Base-by-base conservation (phyloP, 2,797 vertebrate species). In the Channa striata region DNA sequence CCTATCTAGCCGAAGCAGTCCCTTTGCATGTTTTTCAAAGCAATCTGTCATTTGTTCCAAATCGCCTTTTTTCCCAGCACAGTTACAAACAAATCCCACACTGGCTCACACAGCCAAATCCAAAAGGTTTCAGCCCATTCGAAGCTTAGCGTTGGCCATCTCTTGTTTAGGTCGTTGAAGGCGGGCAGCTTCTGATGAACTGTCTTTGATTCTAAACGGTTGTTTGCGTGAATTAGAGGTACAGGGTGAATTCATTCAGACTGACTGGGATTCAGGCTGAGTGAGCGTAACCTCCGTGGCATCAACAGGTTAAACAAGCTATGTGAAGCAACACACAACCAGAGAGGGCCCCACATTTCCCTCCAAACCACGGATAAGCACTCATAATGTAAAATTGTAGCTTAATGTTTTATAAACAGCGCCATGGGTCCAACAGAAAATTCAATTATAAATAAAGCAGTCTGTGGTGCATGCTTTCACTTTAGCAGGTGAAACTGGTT, bases 361-460 rank as follows among this genome's bases (percentile, higher is more conserved):
- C 30, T 49, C 46, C 61, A 71, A 80, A 83, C 54, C 58, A 74
- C 23, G 36, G 72, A 77, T 74, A 81, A 80, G 70, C 78, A 68
- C 63, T 71, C 59, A 34, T 77, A 80, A 86, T 81, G 80, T 86
- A 62, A 77, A 90, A 89, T 52, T 79, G 72, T 62, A 66, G 77
- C 83, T 77, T 84, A 78, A 84, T 76, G 74, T 75, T 90, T 91
- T 68, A 73, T 92, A 92, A 93, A 87, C 81, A 88, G 70, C 89
- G 77, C 84, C 92, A 92, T 91, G 82, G 93, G 93, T 90, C 82
- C n/a, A 50, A 82, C 78, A 83, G 90, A 89, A 92, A 93, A 89
- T 59, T 39, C 42, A 65, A 76, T 76, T 80, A 77, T 81, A 89
- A 89, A 91, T 50, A 30, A 30, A 58, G 81, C 74, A 72, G 77